Evolutionary conservation across 1,140 invertebrate genomes (phyloP), one percentile per base, ranked within the genome.

Genomic region (Drosophila baimaii): DNA sequence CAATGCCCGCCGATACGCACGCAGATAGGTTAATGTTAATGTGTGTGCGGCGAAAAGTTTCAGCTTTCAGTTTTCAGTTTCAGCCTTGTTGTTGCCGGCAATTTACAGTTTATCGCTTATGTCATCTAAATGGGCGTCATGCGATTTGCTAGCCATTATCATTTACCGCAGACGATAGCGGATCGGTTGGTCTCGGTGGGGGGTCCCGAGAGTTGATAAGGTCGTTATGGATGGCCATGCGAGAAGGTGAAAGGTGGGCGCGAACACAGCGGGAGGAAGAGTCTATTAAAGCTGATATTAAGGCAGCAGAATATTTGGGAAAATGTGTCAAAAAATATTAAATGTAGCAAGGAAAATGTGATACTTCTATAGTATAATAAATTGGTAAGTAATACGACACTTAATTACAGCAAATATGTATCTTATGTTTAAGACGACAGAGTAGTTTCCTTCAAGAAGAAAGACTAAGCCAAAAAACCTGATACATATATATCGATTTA

Each of bases 21-120:
- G 49, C 57, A 47, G 70, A 64, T 55, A 64, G 51, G 72, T 64
- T 76, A 46, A 73, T 78, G 74, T 74, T 83, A 68, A 77, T 85
- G 77, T 88, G 81, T 83, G 81, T 62, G 81, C 68, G 72, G 66
- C 63, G 63, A 62, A 88, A 86, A 84, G 62, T 84, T 84, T 46
- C 75, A 81, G 31, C 46, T 62, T 19, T n/a, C n/a, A 61, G n/a
- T 61, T 61, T 56, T 25, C 37, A 41, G 51, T 62, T 73, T 79
- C n/a, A n/a, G n/a, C n/a, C n/a, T n/a, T n/a, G n/a, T 77, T 64
- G 57, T 52, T 59, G 55, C 47, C 58, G 79, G 76, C 83, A 89
- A 88, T 89, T 88, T 79, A 77, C 83, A 83, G 80, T 89, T 89
- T 88, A 88, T 89, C 77, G 78, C 72, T 88, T 89, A 86, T 86